Evolutionary conservation across 2,113 vertebrate species (phyloP), one percentile per base, ranked within the genome.

Genomic region (Erythrolamprus reginae): DNA sequence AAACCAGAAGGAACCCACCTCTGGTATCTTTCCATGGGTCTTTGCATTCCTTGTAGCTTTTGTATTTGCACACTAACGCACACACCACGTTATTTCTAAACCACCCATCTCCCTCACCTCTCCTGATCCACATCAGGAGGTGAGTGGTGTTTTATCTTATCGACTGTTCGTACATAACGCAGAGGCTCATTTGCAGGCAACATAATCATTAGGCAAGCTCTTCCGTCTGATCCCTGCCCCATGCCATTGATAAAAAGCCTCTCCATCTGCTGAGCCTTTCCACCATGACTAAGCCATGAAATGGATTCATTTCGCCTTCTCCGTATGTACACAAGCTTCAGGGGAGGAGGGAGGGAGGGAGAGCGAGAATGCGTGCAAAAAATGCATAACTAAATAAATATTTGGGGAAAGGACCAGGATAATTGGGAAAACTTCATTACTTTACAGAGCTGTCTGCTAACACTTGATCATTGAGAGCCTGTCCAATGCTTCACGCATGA

Each of bases 341-440:
- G 94, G 93, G 93, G 24, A 47, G 33, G 5, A 61, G n/a, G 7
- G 6, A 52, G 13, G 51, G 12, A 26, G 47, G 5, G 84, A 19
- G 9, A 23, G 4, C n/a, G 21, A 38, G 38, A 58, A 65, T 65
- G 42, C 0, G 3, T 21, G 28, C 4, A 23, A 56, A 91, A 88
- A 10, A 55, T 55, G 61, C 86, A 38, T 92, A 94, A 56, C 90
- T 84, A 92, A 96, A 94, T 88, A 92, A 94, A 95, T 55, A 84
- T 88, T 93, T 90, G 47, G 92, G 42, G 90, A 90, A 3, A 9
- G 88, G 91, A 91, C 70, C 70, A 19, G 65, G 53, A 93, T 94
- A 93, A 90, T 65, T 91, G 86, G 17, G 89, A 87, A 48, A 90
- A 91, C 8, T 0, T 84, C 42, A 21, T 88, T 88, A 51, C 86